These are phyloP conservation scores for Halcyon smyrnensis DNA, from an alignment of 2,797 vertebrate genomes.

Conservation along the genomic window DNA sequence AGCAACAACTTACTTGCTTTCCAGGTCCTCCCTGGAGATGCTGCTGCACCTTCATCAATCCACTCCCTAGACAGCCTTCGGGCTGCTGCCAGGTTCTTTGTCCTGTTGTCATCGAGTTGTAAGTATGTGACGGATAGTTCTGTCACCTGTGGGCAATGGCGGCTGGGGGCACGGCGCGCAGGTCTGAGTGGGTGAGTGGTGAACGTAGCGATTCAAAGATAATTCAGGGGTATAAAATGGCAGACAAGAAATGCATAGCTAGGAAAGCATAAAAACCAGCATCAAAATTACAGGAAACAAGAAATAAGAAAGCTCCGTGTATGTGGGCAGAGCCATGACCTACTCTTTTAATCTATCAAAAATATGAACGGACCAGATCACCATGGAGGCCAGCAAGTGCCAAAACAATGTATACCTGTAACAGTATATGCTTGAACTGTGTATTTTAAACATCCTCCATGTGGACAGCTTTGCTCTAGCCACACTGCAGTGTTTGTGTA, in stretches of 20 bases:
- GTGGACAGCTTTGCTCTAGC: not conserved
- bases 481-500: not conserved
- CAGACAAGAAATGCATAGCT: not conserved
- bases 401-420: not conserved
- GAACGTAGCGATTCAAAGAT: not conserved
- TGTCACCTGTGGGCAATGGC: not conserved
- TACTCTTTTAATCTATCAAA: constrained; percentile 1
- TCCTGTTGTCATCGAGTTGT: not conserved
- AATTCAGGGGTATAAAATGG: not conserved
- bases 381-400: not conserved
- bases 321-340: not conserved
- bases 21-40: not conserved
- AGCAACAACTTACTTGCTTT: not conserved
- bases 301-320: not conserved
- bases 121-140: not conserved
- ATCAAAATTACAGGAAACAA: not conserved
- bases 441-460: not conserved
- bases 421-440: not conserved
- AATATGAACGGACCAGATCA: not conserved
- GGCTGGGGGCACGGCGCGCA: not conserved
- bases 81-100: not conserved
- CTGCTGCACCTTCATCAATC: not conserved
- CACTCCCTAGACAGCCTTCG: not conserved
- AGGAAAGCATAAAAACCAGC: not conserved
- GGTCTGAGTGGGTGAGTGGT: not conserved